phyloP scores from a whole-genome alignment of 2,113 vertebrate species.

The Australoheros scitulus region DNA sequence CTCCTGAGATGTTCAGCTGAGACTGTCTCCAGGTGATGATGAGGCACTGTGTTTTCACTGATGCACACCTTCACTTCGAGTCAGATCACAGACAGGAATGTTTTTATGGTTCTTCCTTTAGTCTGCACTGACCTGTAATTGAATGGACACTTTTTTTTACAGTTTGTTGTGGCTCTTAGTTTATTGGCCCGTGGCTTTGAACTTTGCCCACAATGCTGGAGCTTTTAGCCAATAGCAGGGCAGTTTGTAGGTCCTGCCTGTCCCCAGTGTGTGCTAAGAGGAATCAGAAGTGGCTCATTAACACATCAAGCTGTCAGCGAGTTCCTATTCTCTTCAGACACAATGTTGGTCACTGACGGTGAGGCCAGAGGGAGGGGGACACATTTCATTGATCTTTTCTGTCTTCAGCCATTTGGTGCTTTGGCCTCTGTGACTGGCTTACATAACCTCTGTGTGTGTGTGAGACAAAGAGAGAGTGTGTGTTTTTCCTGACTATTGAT shows the following conservation, averaged over 20 bases:
- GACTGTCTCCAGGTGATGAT: too few species aligned
- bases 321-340: constrained; percentile 7
- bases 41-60: not conserved
- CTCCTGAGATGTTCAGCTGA: not conserved
- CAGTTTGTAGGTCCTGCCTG: constrained; percentile 9
- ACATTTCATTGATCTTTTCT: constrained; percentile 1
- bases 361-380: not conserved
- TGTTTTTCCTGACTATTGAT: not conserved
- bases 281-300: constrained; percentile 20
- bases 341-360: not conserved
- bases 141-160: not conserved
- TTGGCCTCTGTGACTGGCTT: constrained; percentile 6
- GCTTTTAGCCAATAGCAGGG: constrained; percentile 21
- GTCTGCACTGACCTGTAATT: constrained; percentile 30
- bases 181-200: constrained; percentile 60
- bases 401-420: constrained; percentile 8
- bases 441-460: constrained; percentile 6
- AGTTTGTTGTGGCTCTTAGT: constrained; percentile 24
- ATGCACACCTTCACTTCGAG: not conserved
- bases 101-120: not conserved
- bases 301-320: constrained; percentile 7
- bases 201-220: constrained; percentile 62
- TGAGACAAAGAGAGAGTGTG: not conserved
- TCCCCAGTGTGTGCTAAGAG: constrained; percentile 14
- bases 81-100: not conserved